A percentile compares a stretch with the other conserved stretches of the same genome.
These are phyloP conservation scores for Pandemis corylana DNA, from an alignment of 2,888 invertebrate genomes.

Conservation along the genomic window DNA sequence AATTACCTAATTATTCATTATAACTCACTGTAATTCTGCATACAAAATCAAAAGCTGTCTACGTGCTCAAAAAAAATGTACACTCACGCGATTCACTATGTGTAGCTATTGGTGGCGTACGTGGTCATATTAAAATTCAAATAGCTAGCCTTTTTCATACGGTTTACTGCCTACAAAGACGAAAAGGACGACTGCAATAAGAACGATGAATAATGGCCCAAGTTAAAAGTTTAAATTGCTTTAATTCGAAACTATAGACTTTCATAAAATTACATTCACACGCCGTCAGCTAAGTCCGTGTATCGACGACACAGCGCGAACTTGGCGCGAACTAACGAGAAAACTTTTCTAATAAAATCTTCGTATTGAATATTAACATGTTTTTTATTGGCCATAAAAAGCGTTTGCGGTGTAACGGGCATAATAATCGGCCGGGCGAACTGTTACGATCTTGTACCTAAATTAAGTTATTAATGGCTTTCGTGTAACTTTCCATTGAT, in stretches of 20 bases:
- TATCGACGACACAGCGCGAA: slow-evolving; percentile 55
- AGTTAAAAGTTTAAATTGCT: slow-evolving; percentile 39
- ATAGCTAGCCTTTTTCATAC: neutral
- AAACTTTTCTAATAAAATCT: slow-evolving; percentile 76
- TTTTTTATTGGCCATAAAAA: slow-evolving; percentile 71
- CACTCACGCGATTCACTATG: too few relatives aligned
- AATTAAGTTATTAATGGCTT: slow-evolving; percentile 54
- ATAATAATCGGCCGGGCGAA: slow-evolving; percentile 63
- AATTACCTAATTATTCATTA: too few relatives aligned
- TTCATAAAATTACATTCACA: slow-evolving; percentile 39
- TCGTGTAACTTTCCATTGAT: slow-evolving; percentile 51
- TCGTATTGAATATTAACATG: slow-evolving; percentile 79
- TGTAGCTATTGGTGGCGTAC: too few relatives aligned
- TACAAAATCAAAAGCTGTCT: too few relatives aligned
- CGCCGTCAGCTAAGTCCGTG: slow-evolving; percentile 46
- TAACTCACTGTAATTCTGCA: too few relatives aligned
- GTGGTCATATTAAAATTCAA: too few relatives aligned
- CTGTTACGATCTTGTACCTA: slow-evolving; percentile 50
- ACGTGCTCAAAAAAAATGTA: too few relatives aligned
- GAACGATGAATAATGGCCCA: slow-evolving; percentile 22
- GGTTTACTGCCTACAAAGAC: neutral
- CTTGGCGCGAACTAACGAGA: slow-evolving; percentile 66
- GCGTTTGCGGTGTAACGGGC: slow-evolving; percentile 56
- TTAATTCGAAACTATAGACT: slow-evolving; percentile 37
- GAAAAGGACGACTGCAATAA: slow-evolving; percentile 1